Percentiles rank a stretch among this genome's conserved stretches.
These are phyloP conservation scores for Rousettus madagascariensis DNA, from an alignment of 2,797 vertebrate species.

Conservation along the genomic window DNA sequence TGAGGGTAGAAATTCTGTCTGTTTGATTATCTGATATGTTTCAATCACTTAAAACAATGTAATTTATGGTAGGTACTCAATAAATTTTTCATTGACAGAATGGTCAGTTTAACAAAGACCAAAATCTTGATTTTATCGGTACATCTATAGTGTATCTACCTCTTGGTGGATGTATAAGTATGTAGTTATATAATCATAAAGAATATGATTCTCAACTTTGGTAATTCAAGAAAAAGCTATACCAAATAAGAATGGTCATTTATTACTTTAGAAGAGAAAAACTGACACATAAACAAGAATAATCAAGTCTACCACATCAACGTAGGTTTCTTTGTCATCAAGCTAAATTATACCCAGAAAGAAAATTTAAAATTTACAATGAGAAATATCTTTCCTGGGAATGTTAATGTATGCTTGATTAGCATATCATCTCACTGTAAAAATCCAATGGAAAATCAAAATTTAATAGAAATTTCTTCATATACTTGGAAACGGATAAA, in stretches of 20 bases:
- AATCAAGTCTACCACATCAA: background rate
- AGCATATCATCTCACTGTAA: background rate
- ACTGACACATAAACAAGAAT: background rate
- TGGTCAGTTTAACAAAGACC: background rate
- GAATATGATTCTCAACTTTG: background rate
- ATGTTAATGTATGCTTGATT: background rate
- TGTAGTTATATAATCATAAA: background rate
- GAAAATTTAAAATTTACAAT: background rate
- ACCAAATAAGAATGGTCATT: background rate
- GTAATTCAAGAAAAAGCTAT: background rate
- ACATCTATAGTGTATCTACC: background rate
- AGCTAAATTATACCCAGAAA: background rate
- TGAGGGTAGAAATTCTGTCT: background rate
- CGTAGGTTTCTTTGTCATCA: background rate
- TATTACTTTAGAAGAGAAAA: constrained; percentile 15
- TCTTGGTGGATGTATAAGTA: background rate
- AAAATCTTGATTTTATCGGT: background rate
- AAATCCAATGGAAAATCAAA: background rate
- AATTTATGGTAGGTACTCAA: background rate
- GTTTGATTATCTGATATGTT: background rate
- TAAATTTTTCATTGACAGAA: background rate
- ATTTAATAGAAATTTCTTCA: background rate
- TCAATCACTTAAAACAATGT: background rate
- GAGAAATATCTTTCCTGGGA: background rate
- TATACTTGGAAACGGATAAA: background rate